Conservation (phyloP, 2,888 invertebrate species). For the Sthenelais limicola region DNA sequence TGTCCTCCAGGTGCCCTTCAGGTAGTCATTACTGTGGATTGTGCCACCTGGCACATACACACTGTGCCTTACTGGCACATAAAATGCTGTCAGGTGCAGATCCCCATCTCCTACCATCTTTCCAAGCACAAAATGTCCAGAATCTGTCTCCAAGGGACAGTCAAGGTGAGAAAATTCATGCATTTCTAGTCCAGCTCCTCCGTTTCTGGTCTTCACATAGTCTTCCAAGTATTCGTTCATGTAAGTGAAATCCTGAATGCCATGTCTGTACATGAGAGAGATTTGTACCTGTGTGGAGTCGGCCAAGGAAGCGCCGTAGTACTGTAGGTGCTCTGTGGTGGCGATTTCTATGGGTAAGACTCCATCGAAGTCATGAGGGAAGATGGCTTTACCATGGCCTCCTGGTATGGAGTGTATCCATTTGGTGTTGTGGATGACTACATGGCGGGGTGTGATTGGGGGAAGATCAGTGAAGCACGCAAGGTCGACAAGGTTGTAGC, state of each 20-base stretch:
- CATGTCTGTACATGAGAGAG: constrained; percentile 35
- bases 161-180: constrained; percentile 41
- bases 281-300: constrained; percentile 30
- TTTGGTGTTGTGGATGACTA: neutral
- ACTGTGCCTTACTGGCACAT: constrained; percentile 44
- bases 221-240: constrained; percentile 15
- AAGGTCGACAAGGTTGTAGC: constrained; percentile 35
- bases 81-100: constrained; percentile 46
- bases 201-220: constrained; percentile 23
- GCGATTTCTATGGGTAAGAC: constrained; percentile 27
- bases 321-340: constrained; percentile 21
- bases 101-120: constrained; percentile 40
- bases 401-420: neutral
- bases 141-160: constrained; percentile 37
- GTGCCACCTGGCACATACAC: constrained; percentile 48
- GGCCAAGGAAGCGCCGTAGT: constrained; percentile 37
- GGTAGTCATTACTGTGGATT: constrained; percentile 52
- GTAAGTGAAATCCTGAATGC: constrained; percentile 41
- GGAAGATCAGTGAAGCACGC: constrained; percentile 17
- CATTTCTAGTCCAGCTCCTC: constrained; percentile 35
- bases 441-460: constrained; percentile 4
- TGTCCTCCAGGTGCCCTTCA: constrained; percentile 53
- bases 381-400: constrained; percentile 10
- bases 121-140: constrained; percentile 27
- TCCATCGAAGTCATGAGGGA: constrained; percentile 24